Evolutionary conservation across 2,888 invertebrate species (phyloP).

Genomic region (Griposia aprilina): DNA sequence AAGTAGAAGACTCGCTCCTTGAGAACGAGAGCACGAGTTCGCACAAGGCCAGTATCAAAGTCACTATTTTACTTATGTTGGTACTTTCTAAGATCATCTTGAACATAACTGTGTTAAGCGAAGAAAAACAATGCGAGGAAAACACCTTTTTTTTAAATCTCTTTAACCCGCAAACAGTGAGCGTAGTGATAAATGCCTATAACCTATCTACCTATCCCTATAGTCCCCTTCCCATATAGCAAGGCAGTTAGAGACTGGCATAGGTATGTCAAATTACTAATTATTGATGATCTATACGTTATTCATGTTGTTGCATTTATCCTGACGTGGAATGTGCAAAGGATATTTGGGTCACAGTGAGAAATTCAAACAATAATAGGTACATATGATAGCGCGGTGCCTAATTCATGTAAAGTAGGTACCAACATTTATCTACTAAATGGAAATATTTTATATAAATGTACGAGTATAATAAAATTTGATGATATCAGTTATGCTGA

Average conservation of each 20-base stretch:
- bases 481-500: not conserved
- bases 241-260: too few relatives aligned
- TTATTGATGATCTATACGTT: not conserved
- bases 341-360: conserved; percentile 7
- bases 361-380: not conserved
- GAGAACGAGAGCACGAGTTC: not conserved
- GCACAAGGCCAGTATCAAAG: not conserved
- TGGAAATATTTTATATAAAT: not conserved
- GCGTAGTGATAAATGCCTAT: not conserved
- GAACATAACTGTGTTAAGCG: not conserved
- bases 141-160: not conserved
- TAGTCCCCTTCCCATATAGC: not conserved
- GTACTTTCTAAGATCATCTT: not conserved
- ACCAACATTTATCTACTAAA: not conserved
- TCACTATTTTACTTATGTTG: not conserved
- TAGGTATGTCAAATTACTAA: not conserved
- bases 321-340: conserved; percentile 10
- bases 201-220: not conserved
- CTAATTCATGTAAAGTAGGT: not conserved
- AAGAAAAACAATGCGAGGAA: not conserved
- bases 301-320: not conserved
- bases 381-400: not conserved
- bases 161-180: not conserved
- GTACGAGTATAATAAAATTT: conserved; percentile 9
- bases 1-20: not conserved